phyloP scores from a whole-genome alignment of 2,797 vertebrate genomes.

The Pangasius sanitwongsei region DNA sequence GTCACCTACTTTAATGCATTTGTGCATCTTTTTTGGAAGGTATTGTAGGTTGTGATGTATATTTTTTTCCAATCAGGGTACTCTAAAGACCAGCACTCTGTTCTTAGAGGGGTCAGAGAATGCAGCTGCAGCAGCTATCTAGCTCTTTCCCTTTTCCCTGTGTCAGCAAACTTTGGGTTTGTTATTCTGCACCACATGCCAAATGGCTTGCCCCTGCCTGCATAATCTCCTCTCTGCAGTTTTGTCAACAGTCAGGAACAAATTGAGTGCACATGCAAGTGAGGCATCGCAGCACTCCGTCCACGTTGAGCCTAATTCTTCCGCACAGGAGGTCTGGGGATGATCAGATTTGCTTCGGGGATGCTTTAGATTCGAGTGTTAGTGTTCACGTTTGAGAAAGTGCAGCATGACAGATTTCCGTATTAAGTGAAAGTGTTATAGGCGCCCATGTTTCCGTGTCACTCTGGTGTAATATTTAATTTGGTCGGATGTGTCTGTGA shows the following conservation, averaged over 20 bases:
- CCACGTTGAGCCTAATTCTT: not conserved
- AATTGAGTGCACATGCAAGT: constrained; percentile 58
- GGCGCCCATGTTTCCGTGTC: constrained; percentile 13
- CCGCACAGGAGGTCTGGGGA: not conserved
- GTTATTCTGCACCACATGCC: constrained; percentile 59
- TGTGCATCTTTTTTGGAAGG: not conserved
- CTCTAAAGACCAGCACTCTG: constrained; percentile 18
- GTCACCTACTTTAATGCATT: not conserved
- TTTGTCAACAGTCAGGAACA: constrained; percentile 65
- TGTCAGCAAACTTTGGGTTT: constrained; percentile 64
- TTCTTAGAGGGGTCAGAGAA: constrained; percentile 19
- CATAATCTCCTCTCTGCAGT: constrained; percentile 60
- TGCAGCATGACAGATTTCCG: constrained; percentile 24
- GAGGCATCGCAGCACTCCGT: constrained; percentile 29
- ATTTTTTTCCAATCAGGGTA: constrained; percentile 6
- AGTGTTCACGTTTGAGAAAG: constrained; percentile 8
- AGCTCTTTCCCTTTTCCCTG: constrained; percentile 55
- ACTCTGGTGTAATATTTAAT: constrained; percentile 33
- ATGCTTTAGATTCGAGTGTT: not conserved
- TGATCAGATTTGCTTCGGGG: not conserved
- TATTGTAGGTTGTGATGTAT: not conserved
- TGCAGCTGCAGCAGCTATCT: constrained; percentile 50
- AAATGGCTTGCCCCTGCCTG: constrained; percentile 65
- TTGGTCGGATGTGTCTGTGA: not conserved
- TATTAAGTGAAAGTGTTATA: constrained; percentile 36